phyloP scores from a whole-genome alignment of 2,797 vertebrate genomes.

The Scyliorhinus canicula region DNA sequence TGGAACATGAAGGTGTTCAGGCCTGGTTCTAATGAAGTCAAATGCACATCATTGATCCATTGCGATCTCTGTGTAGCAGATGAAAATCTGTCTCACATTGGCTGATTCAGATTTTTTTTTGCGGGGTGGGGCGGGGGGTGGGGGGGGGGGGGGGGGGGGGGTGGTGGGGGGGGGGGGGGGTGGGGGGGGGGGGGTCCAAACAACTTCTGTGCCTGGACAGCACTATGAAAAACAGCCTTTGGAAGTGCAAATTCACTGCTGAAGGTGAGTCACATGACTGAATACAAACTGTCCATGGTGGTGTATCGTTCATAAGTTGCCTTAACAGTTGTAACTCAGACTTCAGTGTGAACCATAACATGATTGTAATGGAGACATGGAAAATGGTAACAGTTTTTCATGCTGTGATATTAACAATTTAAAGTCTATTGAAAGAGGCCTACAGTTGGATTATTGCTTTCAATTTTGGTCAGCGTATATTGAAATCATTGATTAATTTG shows the following conservation, averaged over 20 bases:
- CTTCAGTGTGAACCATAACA: neutral
- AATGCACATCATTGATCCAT: neutral
- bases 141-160: too few relatives aligned
- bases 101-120: neutral
- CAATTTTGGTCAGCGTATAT: neutral
- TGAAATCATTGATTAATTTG: neutral
- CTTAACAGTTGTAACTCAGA: neutral
- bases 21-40: neutral
- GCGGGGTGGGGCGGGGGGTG: too few relatives aligned
- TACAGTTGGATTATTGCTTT: neutral
- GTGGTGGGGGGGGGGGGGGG: too few relatives aligned
- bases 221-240: neutral
- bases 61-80: neutral
- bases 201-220: neutral
- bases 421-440: neutral
- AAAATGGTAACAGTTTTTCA: neutral
- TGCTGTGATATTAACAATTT: neutral
- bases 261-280: neutral
- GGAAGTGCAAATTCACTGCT: neutral
- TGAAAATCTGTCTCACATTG: neutral
- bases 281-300: neutral
- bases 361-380: neutral
- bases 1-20: neutral
- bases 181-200: neutral
- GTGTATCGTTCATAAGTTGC: neutral